These are phyloP conservation scores for Noctilio leporinus DNA, from an alignment of 2,113 vertebrate genomes.

Conservation along the genomic window DNA sequence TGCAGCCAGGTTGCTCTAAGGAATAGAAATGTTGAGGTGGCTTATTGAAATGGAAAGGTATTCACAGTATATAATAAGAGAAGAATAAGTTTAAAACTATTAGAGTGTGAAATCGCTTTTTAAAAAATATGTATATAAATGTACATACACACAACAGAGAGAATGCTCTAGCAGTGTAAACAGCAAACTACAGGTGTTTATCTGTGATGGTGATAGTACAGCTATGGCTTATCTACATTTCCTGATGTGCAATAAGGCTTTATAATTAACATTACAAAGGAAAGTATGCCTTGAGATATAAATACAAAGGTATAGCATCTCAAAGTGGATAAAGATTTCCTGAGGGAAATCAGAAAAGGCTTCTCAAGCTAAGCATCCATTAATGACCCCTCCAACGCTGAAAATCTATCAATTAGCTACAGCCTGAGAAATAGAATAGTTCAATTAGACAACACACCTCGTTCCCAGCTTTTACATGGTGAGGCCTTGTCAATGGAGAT, in stretches of 20 bases:
- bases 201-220: not conserved
- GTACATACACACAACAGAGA: not conserved
- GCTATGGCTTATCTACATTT: not conserved
- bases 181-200: not conserved
- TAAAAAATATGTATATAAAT: not conserved
- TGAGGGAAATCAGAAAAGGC: not conserved
- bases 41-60: not conserved
- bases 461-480: not conserved
- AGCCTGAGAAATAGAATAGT: conserved; percentile 30
- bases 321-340: conserved; percentile 14
- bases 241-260: not conserved
- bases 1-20: not conserved
- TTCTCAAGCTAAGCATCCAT: conserved; percentile 37
- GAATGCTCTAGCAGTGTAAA: conserved; percentile 9
- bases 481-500: not conserved
- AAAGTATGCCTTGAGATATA: not conserved
- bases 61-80: not conserved
- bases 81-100: not conserved
- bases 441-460: conserved; percentile 15
- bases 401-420: conserved; percentile 46
- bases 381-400: conserved; percentile 38
- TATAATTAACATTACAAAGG: not conserved
- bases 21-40: not conserved
- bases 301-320: not conserved
- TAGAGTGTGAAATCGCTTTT: not conserved